Base-by-base conservation (phyloP, 2,113 vertebrate genomes). In the Oncorhynchus tshawytscha region DNA sequence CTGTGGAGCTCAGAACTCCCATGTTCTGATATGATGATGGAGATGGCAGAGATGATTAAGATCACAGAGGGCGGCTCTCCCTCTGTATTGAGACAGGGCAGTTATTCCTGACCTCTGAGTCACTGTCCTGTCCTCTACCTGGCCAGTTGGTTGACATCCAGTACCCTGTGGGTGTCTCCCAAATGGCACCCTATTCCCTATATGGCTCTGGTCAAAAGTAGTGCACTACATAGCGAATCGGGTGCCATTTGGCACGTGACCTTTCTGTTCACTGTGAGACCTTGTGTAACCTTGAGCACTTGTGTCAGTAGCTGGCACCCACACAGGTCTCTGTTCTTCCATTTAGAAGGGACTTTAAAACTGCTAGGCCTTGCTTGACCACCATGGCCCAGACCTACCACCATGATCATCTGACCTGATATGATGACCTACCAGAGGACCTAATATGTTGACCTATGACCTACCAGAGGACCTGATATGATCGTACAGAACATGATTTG, bases 321-420 rank as follows among this genome's bases (percentile, higher is more conserved):
- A 62, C 59, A 16, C 59, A 22, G 59, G 59, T 62, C 59, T 24
- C 5, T 22, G n/a, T 62, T 22, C 59, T 62, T 62, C n/a, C 59
- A 62, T 54, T 54, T 54, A 22, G 59, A 22, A 22, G 59, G n/a
- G 59, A 62, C 59, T 22, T 62, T 22, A 62, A 62, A 24, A n/a
- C 18, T 22, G 54, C 59, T 22, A 62, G 59, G 59, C 59, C 59
- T 62, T 22, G 59, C n/a, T 22, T 22, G 20, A 24, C 7, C 18
- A 62, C 59, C 16, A 54, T 34, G 66, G 70, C 69, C 48, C 29
- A 49, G 59, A 76, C 67, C 48, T 24, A 84, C 70, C 34, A 16
- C 82, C 70, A 84, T 85, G 86, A 84, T 87, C 39, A 45, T 45
- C 39, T 45, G 80, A 82, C 80, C 71, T 67, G 25, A 25, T 25